Conservation (phyloP, 2,888 invertebrate species). For the Spilarctia lutea region DNA sequence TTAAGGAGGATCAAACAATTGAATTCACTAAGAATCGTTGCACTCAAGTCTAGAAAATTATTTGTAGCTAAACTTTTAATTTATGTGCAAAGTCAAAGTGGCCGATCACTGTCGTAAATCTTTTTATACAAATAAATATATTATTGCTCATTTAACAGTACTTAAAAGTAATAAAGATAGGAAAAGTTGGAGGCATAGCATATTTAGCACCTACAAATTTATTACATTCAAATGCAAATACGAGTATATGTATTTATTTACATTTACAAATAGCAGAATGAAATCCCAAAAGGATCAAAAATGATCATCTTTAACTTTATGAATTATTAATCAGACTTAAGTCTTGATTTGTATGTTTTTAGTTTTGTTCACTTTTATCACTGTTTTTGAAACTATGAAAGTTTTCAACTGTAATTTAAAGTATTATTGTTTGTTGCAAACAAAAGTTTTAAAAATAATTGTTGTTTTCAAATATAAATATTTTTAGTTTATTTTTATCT, state of each 20-base stretch:
- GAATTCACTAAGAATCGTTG: background rate
- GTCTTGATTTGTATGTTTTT: background rate
- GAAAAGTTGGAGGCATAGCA: slow-evolving; percentile 36
- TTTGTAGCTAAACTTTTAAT: slow-evolving; percentile 11
- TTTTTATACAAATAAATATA: slow-evolving; percentile 29
- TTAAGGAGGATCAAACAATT: too few relatives aligned
- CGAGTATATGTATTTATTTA: too few relatives aligned
- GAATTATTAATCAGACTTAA: slow-evolving; percentile 18
- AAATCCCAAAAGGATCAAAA: slow-evolving; percentile 39
- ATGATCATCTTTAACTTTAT: slow-evolving; percentile 33
- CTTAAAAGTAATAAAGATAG: slow-evolving; percentile 26
- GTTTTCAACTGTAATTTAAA: background rate
- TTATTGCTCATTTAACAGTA: slow-evolving; percentile 22
- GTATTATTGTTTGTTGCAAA: background rate
- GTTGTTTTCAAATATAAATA: too few relatives aligned
- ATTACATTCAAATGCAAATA: slow-evolving; percentile 46
- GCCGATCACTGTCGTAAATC: slow-evolving; percentile 18
- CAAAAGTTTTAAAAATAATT: background rate
- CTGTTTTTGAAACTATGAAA: background rate
- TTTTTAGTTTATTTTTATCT: too few relatives aligned
- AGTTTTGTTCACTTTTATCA: background rate
- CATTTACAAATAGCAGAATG: slow-evolving; percentile 39
- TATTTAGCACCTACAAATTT: slow-evolving; percentile 27
- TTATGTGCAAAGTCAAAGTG: slow-evolving; percentile 27
- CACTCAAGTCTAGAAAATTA: background rate